phyloP scores from a whole-genome alignment of 2,113 vertebrate species.

The Tychaedon coryphoeus region DNA sequence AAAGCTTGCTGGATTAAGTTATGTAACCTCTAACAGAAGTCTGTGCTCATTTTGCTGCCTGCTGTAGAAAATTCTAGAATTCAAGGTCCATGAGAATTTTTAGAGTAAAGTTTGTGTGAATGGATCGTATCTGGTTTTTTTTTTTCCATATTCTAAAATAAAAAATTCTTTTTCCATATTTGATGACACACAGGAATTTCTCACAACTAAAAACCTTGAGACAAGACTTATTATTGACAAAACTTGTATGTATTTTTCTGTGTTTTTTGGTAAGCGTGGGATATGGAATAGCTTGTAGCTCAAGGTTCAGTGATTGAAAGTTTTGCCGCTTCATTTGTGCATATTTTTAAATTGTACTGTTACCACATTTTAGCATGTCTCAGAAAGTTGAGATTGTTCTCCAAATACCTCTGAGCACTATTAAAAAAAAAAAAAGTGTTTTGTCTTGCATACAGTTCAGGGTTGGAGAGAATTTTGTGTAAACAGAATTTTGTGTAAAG shows the following conservation, averaged over 20 bases:
- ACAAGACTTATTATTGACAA: not conserved
- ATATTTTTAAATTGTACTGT: not conserved
- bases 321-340: not conserved
- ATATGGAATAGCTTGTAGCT: not conserved
- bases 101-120: not conserved
- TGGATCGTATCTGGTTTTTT: not conserved
- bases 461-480: not conserved
- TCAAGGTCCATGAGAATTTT: not conserved
- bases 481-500: not conserved
- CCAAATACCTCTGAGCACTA: not conserved
- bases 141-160: not conserved
- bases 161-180: not conserved
- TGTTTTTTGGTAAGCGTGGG: not conserved
- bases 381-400: not conserved
- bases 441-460: not conserved
- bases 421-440: not conserved
- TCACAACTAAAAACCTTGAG: not conserved
- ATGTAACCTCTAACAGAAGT: not conserved
- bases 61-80: not conserved
- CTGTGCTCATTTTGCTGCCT: not conserved
- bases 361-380: not conserved
- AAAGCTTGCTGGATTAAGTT: not conserved
- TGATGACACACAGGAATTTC: not conserved
- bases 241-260: not conserved
- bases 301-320: not conserved